Evolutionary conservation across 1,140 invertebrate genomes (phyloP).

Genomic region (Periplaneta americana): DNA sequence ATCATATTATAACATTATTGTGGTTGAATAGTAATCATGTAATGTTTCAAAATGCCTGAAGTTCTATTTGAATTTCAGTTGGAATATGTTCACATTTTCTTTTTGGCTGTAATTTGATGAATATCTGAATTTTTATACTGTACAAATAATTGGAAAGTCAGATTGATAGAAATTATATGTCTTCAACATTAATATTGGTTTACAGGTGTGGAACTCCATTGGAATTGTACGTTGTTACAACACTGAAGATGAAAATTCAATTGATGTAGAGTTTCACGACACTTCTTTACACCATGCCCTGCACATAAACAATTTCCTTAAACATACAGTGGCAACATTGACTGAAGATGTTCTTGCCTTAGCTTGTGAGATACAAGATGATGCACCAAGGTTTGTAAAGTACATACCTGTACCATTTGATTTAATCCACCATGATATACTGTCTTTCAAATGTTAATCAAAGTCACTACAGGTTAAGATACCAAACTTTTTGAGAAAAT

Average conservation of each 20-base stretch:
- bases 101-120: neutral
- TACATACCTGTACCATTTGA: too few species aligned
- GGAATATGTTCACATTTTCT: neutral
- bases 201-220: constrained; percentile 77
- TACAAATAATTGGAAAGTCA: too few species aligned
- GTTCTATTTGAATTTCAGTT: neutral
- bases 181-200: too few species aligned
- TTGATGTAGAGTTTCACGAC: constrained; percentile 96
- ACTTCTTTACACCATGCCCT: constrained; percentile 82
- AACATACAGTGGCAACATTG: constrained; percentile 78
- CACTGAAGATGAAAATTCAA: constrained; percentile 65
- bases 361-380: constrained; percentile 56
- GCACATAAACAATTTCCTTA: constrained; percentile 77
- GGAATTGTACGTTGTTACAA: constrained; percentile 73
- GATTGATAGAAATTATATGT: too few species aligned
- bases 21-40: too few species aligned
- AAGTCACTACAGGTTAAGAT: too few species aligned
- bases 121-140: too few species aligned
- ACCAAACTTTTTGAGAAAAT: too few species aligned
- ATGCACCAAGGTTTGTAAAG: constrained; percentile 47
- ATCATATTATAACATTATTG: too few species aligned
- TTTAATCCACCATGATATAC: too few species aligned
- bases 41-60: too few species aligned
- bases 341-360: constrained; percentile 72
- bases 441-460: too few species aligned